Percentiles rank a stretch among this genome's conserved stretches.
Evolutionary conservation across 30 jellyfish, hydroid and myxozoan genomes (phyloP).

Genomic region (Rhopilema esculentum): DNA sequence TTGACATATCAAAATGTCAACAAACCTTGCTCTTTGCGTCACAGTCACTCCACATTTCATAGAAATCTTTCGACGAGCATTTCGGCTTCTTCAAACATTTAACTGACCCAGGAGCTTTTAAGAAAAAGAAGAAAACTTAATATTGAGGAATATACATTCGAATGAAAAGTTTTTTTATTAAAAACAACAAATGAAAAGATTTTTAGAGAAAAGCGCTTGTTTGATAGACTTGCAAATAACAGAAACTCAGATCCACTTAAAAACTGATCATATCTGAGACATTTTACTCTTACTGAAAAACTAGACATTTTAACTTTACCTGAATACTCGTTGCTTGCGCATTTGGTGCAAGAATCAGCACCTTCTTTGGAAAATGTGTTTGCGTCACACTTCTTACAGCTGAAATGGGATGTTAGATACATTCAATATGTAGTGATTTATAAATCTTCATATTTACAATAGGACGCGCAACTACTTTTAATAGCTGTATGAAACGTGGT

Average conservation of each 20-base stretch:
- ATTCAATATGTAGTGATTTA: neutral
- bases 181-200: no score
- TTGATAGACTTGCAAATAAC: no score
- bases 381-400: slow-evolving; percentile 63
- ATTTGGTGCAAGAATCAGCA: slow-evolving; percentile 53
- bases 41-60: slow-evolving; percentile 71
- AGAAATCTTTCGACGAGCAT: slow-evolving; percentile 57
- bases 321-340: slow-evolving; percentile 51
- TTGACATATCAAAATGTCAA: neutral
- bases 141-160: neutral
- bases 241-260: no score
- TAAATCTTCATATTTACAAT: neutral
- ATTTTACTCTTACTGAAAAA: no score
- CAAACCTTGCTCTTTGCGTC: slow-evolving; percentile 57
- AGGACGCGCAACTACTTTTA: neutral
- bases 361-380: slow-evolving; percentile 68
- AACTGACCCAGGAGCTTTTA: slow-evolving; percentile 45
- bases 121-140: neutral
- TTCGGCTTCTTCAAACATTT: slow-evolving; percentile 34
- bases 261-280: no score
- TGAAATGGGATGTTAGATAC: neutral
- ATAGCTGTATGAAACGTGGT: no score
- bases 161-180: no score
- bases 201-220: no score
- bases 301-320: slow-evolving; percentile 9